A percentile compares a stretch with the other conserved stretches of the same genome.
phyloP scores from a whole-genome alignment of 2,797 vertebrate species.

The Graptemys geographica region DNA sequence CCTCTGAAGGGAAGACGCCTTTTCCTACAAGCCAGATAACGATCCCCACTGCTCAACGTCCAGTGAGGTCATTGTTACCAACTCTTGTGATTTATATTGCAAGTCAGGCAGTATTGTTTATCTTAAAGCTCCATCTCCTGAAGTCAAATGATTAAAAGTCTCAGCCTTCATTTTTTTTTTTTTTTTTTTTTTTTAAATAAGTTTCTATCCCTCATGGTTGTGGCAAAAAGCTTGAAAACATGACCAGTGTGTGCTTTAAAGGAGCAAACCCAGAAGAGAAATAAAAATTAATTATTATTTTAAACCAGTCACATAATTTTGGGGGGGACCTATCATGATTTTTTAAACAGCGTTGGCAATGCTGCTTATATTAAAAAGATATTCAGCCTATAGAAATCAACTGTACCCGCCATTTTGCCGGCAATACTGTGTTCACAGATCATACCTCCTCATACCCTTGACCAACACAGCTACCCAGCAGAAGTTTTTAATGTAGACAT shows the following conservation, averaged over 20 bases:
- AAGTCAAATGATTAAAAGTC: conserved; percentile 42
- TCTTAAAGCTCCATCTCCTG: conserved; percentile 22
- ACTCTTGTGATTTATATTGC: conserved; percentile 39
- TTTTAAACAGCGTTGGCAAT: neutral
- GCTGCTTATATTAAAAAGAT: neutral
- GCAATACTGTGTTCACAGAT: neutral
- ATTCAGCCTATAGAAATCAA: neutral
- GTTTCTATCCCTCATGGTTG: conserved; percentile 51
- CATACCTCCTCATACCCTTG: neutral
- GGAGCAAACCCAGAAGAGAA: neutral
- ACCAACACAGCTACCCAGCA: conserved; percentile 19
- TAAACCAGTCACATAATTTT: conserved; percentile 18
- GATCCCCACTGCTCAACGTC: neutral
- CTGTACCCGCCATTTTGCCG: neutral
- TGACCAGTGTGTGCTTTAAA: neutral
- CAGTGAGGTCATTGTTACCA: conserved; percentile 4
- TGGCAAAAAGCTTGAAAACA: conserved; percentile 37
- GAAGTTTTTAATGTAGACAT: neutral
- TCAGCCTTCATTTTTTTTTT: conserved; percentile 28
- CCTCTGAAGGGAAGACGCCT: neutral
- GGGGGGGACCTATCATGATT: neutral
- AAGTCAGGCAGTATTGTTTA: conserved; percentile 59
- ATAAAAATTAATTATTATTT: conserved; percentile 27
- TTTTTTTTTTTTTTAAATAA: neutral
- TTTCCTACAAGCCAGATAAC: neutral